Evolutionary conservation across 2,888 invertebrate species (phyloP), one percentile per base, ranked within the genome.

Genomic region (Marronus borbonicus): DNA sequence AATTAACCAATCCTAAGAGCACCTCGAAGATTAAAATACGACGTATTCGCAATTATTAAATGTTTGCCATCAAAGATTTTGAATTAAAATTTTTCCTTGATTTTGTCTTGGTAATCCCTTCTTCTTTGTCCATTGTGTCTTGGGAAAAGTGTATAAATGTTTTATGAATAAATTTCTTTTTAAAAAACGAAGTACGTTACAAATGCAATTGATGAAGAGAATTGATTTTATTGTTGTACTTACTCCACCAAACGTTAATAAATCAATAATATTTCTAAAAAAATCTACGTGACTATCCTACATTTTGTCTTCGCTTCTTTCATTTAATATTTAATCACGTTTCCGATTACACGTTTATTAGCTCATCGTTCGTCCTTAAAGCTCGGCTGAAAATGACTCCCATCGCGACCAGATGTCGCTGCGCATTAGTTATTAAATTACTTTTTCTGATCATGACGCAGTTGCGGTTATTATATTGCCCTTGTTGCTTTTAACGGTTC

Each of bases 401-500:
- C 39, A 72, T 72, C 50, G 14, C 39, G 49, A 20, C 72, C 72
- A 72, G 58, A 72, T 72, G 72, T 17, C 72, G 72, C 72, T 31
- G 31, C 36, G 20, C 72, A 39, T 39, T 58, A 55, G 72, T 58
- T 58, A 72, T 60, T 68, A 68, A 68, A 58, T 72, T 72, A 55
- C 58, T 72, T 72, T 72, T 70, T 72, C 58, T 17, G 58, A 58
- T 72, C 55, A 39, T 72, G 58, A 72, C 50, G 68, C 39, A 68
- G n/a, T 14, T 68, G 62, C 62, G 62, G 62, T 62, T 62, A 62
- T 62, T 31, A 62, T 62, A 28, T 62, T 31, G 28, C 62, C 14
- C 12, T 28, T 28, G 62, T 62, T 62, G 62, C 28, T 62, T 62
- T 62, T 62, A 62, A 62, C 62, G 62, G 62, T 28, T 62, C 24